phyloP scores from a whole-genome alignment of 2,113 vertebrate species.

The Rhea americana region DNA sequence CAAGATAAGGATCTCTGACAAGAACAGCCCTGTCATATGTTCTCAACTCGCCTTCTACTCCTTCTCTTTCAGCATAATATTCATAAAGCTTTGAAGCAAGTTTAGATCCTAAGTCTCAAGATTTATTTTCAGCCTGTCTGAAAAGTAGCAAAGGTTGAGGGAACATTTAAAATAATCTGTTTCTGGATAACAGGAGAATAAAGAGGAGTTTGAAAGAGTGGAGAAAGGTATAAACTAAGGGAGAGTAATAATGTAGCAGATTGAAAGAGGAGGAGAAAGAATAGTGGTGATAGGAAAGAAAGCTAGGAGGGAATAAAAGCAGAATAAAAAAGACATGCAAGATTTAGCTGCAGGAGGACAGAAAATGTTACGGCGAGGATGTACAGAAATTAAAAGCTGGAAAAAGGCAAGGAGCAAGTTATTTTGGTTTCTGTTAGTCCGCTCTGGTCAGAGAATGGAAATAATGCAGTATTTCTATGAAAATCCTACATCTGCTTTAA shows the following conservation, averaged over 20 bases:
- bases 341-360: background rate
- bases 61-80: no score
- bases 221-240: constrained; percentile 6
- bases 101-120: no score
- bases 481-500: background rate
- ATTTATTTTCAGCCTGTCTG: background rate
- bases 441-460: background rate
- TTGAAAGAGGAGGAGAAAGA: background rate
- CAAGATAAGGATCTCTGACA: no score
- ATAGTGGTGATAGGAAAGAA: background rate
- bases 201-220: constrained; percentile 24
- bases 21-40: no score
- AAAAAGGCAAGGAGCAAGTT: background rate
- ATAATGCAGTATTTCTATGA: background rate
- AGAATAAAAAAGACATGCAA: background rate
- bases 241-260: constrained; percentile 4
- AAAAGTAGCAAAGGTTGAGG: constrained; percentile 42
- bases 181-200: constrained; percentile 47
- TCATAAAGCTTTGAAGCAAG: no score
- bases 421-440: background rate
- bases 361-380: background rate
- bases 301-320: constrained; percentile 16
- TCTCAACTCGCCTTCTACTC: no score
- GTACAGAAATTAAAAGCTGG: background rate
- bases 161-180: constrained; percentile 61